A percentile compares a stretch with the other conserved stretches of the same genome.
Evolutionary conservation across 1,140 invertebrate genomes (phyloP).

Genomic region (Drosophila suzukii): DNA sequence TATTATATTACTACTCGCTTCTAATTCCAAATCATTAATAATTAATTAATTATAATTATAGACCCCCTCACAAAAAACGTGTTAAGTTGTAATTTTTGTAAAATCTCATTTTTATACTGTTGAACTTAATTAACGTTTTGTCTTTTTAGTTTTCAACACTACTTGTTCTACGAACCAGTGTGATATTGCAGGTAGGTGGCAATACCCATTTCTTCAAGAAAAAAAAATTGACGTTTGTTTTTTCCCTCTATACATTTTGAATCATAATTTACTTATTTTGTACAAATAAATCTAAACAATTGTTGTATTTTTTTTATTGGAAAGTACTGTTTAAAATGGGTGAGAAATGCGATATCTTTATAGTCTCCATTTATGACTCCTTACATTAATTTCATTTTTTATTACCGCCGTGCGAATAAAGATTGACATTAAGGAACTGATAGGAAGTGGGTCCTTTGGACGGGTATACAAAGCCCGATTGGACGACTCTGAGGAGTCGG

Average conservation of each 20-base stretch:
- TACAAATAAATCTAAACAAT: neutral
- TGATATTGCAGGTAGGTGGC: conserved; percentile 12
- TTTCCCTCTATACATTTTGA: neutral
- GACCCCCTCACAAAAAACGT: too few relatives aligned
- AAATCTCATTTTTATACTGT: too few relatives aligned
- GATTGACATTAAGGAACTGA: conserved; percentile 18
- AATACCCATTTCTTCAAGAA: neutral
- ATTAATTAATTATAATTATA: too few relatives aligned
- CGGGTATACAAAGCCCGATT: conserved; percentile 38
- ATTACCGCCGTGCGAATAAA: neutral
- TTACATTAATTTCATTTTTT: neutral
- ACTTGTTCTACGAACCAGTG: neutral
- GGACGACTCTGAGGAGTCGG: neutral
- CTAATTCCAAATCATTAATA: too few relatives aligned
- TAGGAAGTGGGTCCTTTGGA: conserved; percentile 49
- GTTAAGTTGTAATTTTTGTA: too few relatives aligned
- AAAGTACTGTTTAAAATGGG: conserved; percentile 12
- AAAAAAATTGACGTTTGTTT: conserved; percentile 1
- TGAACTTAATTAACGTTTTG: neutral
- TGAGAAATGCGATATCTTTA: neutral
- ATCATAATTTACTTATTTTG: neutral
- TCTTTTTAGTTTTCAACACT: conserved; percentile 5
- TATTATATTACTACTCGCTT: too few relatives aligned
- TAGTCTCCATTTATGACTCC: neutral
- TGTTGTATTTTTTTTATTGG: neutral